phyloP scores from a whole-genome alignment of 2,888 invertebrate species.

The Hemaris fuciformis region DNA sequence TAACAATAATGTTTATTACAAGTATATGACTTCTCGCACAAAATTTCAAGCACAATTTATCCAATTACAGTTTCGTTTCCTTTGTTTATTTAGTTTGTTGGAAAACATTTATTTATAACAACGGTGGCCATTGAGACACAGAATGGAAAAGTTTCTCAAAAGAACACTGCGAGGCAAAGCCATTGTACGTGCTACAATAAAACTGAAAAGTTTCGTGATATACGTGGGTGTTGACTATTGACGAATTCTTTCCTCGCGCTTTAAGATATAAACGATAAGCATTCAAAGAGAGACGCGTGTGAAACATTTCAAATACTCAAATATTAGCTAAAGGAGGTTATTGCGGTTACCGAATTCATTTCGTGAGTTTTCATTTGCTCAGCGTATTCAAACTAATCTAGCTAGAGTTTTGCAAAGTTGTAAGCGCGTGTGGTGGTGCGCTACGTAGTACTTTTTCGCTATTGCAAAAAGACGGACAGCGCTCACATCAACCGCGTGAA shows the following conservation, averaged over 20 bases:
- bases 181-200: conserved; percentile 4
- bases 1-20: no score
- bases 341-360: conserved; percentile 26
- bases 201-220: not conserved
- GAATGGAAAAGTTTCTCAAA: conserved; percentile 2
- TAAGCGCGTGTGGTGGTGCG: not conserved
- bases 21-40: no score
- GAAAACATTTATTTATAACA: conserved; percentile 3
- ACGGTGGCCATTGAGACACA: not conserved
- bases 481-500: not conserved
- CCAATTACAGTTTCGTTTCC: not conserved
- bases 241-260: not conserved
- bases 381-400: conserved; percentile 17
- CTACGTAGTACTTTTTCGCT: not conserved
- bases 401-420: conserved; percentile 8
- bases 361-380: conserved; percentile 30
- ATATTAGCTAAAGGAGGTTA: conserved; percentile 27
- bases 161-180: not conserved
- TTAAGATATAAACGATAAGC: no score
- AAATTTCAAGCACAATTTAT: not conserved
- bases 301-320: conserved; percentile 12
- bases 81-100: not conserved
- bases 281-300: not conserved
- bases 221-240: not conserved
- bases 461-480: not conserved